phyloP scores from a whole-genome alignment of 2,797 vertebrate genomes.

The Apogon talboti region DNA sequence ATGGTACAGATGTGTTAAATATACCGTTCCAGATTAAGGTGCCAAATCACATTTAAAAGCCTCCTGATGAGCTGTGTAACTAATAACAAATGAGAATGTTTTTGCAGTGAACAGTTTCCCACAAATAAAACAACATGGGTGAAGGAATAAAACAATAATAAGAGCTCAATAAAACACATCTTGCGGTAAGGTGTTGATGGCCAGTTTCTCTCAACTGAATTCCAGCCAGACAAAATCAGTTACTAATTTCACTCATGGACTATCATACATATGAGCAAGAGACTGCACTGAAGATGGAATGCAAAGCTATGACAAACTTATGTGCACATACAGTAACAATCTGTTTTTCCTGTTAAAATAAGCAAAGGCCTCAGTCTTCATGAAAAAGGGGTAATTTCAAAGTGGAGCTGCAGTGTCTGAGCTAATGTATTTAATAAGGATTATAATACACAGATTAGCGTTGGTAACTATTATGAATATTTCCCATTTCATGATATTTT shows the following conservation, averaged over 20 bases:
- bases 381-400: not conserved
- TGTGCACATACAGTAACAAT: not conserved
- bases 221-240: not conserved
- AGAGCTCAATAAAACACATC: not conserved
- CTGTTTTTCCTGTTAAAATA: too few relatives aligned
- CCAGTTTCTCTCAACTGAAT: not conserved
- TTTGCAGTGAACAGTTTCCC: not conserved
- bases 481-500: too few relatives aligned
- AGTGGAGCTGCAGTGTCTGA: not conserved
- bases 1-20: too few relatives aligned
- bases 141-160: conserved; percentile 1
- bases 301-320: not conserved
- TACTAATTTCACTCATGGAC: not conserved
- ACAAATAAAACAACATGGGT: conserved; percentile 5
- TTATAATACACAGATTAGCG: too few relatives aligned
- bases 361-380: too few relatives aligned
- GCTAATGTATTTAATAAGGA: too few relatives aligned
- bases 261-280: not conserved
- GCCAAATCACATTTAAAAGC: not conserved
- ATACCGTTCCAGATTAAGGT: too few relatives aligned
- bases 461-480: too few relatives aligned
- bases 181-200: not conserved
- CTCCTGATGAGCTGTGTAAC: not conserved
- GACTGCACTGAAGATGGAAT: not conserved
- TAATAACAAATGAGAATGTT: not conserved